Evolutionary conservation across 2,888 invertebrate species (phyloP).

Genomic region (Clitarchus hookeri): DNA sequence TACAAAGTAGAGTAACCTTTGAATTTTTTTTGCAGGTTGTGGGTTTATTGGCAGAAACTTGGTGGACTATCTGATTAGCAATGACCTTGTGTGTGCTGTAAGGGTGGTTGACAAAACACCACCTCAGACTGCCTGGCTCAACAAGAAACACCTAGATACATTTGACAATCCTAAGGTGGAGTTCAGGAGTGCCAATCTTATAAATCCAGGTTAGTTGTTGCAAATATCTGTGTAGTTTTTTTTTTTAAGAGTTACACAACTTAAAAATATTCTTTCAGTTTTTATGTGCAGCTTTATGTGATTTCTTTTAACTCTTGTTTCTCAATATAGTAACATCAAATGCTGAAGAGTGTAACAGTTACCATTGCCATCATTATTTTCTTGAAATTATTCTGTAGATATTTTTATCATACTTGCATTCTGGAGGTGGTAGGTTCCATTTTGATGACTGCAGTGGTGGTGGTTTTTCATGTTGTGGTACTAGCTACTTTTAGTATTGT

Average conservation of each 20-base stretch:
- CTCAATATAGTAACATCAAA: background rate
- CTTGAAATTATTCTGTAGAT: too few relatives aligned
- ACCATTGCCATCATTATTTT: too few relatives aligned
- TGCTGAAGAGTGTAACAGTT: background rate
- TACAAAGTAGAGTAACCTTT: too few relatives aligned
- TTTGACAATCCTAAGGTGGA: slow-evolving; percentile 80
- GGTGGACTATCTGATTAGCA: slow-evolving; percentile 76
- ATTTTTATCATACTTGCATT: too few relatives aligned
- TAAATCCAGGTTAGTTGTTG: slow-evolving; percentile 74
- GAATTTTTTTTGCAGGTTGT: slow-evolving; percentile 68
- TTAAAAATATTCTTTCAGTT: too few relatives aligned
- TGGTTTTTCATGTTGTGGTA: too few relatives aligned
- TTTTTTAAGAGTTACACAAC: too few relatives aligned
- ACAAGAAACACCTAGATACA: slow-evolving; percentile 69
- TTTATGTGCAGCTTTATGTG: background rate
- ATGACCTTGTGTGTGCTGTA: slow-evolving; percentile 74
- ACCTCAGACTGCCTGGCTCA: slow-evolving; percentile 90
- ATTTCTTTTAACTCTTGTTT: background rate
- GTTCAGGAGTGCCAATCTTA: slow-evolving; percentile 90
- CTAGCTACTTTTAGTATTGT: too few relatives aligned
- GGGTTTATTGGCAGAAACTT: slow-evolving; percentile 92
- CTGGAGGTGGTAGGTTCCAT: too few relatives aligned
- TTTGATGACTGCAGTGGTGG: too few relatives aligned
- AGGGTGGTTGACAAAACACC: slow-evolving; percentile 91
- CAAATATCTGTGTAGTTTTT: background rate